Conservation (phyloP, 2,113 vertebrate genomes). For the Ptilorrhoa leucosticta region DNA sequence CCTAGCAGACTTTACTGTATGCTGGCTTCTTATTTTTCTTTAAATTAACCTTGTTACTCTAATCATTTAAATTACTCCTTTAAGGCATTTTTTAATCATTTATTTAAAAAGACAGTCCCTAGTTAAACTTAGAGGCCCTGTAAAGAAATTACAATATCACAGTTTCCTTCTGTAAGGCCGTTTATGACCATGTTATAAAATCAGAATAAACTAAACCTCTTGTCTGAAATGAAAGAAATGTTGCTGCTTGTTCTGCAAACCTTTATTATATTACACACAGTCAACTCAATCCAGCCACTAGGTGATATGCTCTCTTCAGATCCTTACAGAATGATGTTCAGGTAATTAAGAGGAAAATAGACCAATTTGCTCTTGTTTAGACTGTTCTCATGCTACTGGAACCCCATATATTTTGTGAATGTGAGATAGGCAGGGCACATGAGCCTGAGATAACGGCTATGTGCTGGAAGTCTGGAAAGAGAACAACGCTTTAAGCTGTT, state of each 20-base stretch:
- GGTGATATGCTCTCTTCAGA: neutral
- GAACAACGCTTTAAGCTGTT: neutral
- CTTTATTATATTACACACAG: neutral
- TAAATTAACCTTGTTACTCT: neutral
- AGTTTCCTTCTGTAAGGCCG: neutral
- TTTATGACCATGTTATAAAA: neutral
- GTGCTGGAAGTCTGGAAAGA: neutral
- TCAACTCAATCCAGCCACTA: neutral
- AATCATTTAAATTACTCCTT: neutral
- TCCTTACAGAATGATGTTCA: neutral
- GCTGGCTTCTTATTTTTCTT: neutral
- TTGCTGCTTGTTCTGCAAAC: neutral
- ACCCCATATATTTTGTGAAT: neutral
- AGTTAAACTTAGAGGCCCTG: neutral
- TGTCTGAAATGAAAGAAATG: neutral
- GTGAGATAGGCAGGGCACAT: neutral
- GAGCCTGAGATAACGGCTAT: neutral
- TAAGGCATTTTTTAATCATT: neutral
- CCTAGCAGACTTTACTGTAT: neutral
- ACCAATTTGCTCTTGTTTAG: neutral
- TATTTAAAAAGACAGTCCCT: neutral
- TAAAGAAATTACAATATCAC: neutral
- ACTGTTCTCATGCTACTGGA: neutral
- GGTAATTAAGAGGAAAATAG: conserved; percentile 21
- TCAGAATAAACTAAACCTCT: neutral